A percentile compares a stretch with the other conserved stretches of the same genome.
phyloP scores from a whole-genome alignment of 2,797 vertebrate genomes.

The Petrocephalus schoutedeni region DNA sequence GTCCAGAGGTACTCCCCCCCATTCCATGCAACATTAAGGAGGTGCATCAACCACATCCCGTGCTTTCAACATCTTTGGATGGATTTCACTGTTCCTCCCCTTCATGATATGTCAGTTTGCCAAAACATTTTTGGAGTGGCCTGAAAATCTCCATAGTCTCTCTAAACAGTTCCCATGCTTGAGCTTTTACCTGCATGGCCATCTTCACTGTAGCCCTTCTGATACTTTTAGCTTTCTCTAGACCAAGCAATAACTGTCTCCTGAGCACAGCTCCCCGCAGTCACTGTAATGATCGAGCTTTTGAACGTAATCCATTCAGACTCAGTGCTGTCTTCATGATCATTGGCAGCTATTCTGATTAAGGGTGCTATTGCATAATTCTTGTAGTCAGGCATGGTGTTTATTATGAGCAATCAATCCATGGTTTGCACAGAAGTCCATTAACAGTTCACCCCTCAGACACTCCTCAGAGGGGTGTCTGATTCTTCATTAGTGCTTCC shows the following conservation, averaged over 20 bases:
- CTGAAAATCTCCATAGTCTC: not conserved
- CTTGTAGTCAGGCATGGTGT: not conserved
- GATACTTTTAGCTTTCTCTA: not conserved
- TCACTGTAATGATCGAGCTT: not conserved
- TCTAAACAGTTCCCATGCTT: not conserved
- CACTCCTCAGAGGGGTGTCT: not conserved
- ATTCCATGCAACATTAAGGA: not conserved
- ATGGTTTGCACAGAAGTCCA: not conserved
- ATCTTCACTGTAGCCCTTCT: not conserved
- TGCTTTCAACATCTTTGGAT: not conserved
- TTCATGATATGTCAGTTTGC: not conserved
- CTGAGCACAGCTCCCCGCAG: not conserved
- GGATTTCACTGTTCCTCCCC: not conserved
- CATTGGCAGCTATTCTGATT: not conserved
- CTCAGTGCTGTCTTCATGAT: not conserved
- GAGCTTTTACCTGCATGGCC: not conserved
- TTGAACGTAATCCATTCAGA: not conserved
- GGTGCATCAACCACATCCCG: not conserved
- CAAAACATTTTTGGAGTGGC: not conserved
- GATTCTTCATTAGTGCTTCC: too few relatives aligned
- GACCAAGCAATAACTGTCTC: not conserved
- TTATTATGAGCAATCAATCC: not conserved
- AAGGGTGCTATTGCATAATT: not conserved
- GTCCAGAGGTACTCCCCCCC: not conserved
- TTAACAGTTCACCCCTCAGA: not conserved